Evolutionary conservation across 2,888 invertebrate genomes (phyloP), one percentile per base, ranked within the genome.

Genomic region (Boloria selene): DNA sequence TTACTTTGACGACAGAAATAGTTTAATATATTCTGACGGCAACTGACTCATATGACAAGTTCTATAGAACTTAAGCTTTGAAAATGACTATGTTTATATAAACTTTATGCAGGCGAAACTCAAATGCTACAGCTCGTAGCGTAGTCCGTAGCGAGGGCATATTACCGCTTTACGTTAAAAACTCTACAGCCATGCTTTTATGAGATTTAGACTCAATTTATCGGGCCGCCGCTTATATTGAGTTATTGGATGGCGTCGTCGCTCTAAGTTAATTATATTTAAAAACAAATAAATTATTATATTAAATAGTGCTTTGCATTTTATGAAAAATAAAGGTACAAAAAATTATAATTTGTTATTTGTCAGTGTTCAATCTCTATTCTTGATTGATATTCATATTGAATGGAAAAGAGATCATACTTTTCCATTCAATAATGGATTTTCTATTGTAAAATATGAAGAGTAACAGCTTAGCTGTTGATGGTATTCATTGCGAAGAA

Each of bases 121-220:
- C 22, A 55, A 44, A 44, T 44, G 44, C 44, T 44, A 44, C 55
- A 44, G 1, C 44, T 55, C 44, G 44, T 55, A 55, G 55, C 18
- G 55, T 18, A 55, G 18, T 44, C 42, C 18, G 55, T 44, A 55
- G 54, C 54, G 38, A 5, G 4, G 42, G 13, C 17, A 6, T 55
- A 14, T 44, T 14, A 55, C 42, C 14, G 13, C 16, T n/a, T 18
- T 18, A 17, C 14, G 14, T 3, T 18, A 54, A 55, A 22, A 55
- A 55, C 18, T 13, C 13, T 1, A 17, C 42, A 55, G 54, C 54
- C 54, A 55, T 18, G 54, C 54, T 55, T 55, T 55, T 14, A 44
- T 13, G 42, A 44, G 42, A 26, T 52, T 52, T 52, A 26, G 52
- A 55, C 18, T 44, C 13, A 55, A 42, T 42, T 44, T 55, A 16